Conservation (phyloP, 2,888 invertebrate species). For the Auanema sp. region DNA sequence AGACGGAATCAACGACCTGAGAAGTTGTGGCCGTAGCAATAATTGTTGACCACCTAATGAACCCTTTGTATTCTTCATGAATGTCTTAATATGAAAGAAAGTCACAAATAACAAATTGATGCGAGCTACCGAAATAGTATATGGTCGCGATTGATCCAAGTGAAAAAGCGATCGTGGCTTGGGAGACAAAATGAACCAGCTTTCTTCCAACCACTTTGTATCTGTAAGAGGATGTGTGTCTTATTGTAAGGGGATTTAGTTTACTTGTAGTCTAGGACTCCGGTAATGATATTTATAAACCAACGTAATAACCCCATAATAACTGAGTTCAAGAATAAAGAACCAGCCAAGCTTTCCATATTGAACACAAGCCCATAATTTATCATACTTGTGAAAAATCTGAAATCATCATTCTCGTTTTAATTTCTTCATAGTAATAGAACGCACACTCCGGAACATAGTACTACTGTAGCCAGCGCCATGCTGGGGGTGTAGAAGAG, state of each 20-base stretch:
- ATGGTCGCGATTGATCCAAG: slow-evolving; percentile 15
- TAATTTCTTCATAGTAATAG: not conserved
- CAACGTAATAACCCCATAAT: slow-evolving; percentile 56
- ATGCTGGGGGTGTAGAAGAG: slow-evolving; percentile 52
- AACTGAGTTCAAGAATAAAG: slow-evolving; percentile 49
- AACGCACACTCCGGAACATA: slow-evolving; percentile 38
- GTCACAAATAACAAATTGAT: slow-evolving; percentile 1
- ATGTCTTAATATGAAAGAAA: not conserved
- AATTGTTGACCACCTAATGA: slow-evolving; percentile 12
- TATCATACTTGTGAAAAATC: slow-evolving; percentile 50
- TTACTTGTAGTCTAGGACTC: slow-evolving; percentile 46
- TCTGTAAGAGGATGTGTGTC: slow-evolving; percentile 2
- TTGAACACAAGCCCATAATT: slow-evolving; percentile 60
- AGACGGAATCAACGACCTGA: not conserved
- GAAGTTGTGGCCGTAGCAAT: not conserved
- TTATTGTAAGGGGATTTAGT: not conserved
- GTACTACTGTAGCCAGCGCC: slow-evolving; percentile 41
- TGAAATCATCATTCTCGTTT: too few relatives aligned
- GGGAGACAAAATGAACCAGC: slow-evolving; percentile 14
- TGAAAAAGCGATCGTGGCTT: slow-evolving; percentile 17
- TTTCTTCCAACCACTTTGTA: slow-evolving; percentile 18
- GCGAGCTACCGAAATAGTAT: slow-evolving; percentile 9
- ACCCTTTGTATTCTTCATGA: not conserved
- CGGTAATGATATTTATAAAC: slow-evolving; percentile 44
- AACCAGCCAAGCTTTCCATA: slow-evolving; percentile 52